phyloP scores from a whole-genome alignment of 37 sponge, comb jelly and placozoan genomes.

The Ianthella basta region DNA sequence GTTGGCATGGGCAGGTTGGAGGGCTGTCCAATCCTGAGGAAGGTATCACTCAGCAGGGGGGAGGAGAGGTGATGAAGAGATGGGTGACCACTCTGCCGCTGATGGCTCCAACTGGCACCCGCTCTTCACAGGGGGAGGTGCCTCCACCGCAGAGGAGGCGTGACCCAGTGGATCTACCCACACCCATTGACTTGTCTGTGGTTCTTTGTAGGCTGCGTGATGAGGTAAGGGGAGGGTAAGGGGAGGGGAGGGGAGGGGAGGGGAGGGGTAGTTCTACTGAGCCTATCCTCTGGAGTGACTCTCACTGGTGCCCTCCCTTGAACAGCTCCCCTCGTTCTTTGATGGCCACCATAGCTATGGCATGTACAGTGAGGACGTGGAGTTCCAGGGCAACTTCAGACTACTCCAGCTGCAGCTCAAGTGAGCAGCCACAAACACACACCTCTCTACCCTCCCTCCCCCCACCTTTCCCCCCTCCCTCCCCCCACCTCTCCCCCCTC shows the following conservation, averaged over 20 bases:
- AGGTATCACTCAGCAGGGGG: too few species aligned
- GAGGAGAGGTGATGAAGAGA: too few species aligned
- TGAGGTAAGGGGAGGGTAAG: conserved; percentile 77
- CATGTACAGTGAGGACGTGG: conserved; percentile 49
- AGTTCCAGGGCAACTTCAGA: conserved; percentile 51
- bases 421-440: too few species aligned
- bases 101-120: too few species aligned
- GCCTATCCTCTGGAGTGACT: too few species aligned
- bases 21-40: too few species aligned
- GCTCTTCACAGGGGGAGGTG: neutral
- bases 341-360: conserved; percentile 58
- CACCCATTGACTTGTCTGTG: conserved; percentile 56
- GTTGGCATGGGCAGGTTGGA: too few species aligned
- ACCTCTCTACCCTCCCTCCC: neutral
- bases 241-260: too few species aligned
- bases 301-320: too few species aligned
- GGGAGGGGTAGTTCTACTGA: too few species aligned
- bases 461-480: neutral
- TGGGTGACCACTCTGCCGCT: too few species aligned
- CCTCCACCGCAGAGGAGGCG: neutral
- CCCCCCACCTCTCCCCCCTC: neutral
- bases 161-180: conserved; percentile 33
- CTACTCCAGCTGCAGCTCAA: neutral
- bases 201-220: conserved; percentile 71
- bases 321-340: conserved; percentile 66